Evolutionary conservation across 1,140 invertebrate genomes (phyloP), one percentile per base, ranked within the genome.

Genomic region (Agrilus planipennis): DNA sequence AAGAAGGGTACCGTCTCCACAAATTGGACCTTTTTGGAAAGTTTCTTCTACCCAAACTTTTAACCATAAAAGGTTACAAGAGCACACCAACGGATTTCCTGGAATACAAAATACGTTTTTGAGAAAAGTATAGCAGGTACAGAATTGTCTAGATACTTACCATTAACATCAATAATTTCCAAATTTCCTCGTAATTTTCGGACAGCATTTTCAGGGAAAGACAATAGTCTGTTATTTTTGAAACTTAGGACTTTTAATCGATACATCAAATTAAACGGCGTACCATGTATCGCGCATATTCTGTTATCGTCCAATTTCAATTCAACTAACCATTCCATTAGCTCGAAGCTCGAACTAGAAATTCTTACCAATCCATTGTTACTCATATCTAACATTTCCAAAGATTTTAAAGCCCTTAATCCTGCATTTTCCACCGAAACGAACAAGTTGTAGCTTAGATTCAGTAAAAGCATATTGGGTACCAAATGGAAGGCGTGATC

Each of bases 281-380:
- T 75, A 41, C 70, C 78, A 42, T 75, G 70, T 39, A 84, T 74
- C 3, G 70, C 63, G 53, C 80, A 84, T 50, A 84, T 81, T 28
- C 70, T 65, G 64, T 84, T 84, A 53, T 81, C 76, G 54, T 84
- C 79, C 64, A 84, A 70, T 69, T 84, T 82, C 1, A 90, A 58
- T 57, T 89, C 84, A 0, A 89, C 81, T 9, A 90, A 64, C 78
- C 85, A 87, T 56, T 87, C 82, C 67, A 91, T 76, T 18, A 68
- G 59, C 15, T 71, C 68, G 4, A 79, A 65, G 58, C 72, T 76
- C 11, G 73, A 69, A 27, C 64, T 69, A 10, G 74, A 73, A 0
- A 92, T 68, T 47, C 71, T 71, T 2, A 71, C 70, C n/a, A 92
- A 62, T 32, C 72, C 73, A 58, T 90, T 90, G 49, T 77, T 72